Base-by-base conservation (phyloP, 2,797 vertebrate genomes). In the Hippopotamyrus pictus region DNA sequence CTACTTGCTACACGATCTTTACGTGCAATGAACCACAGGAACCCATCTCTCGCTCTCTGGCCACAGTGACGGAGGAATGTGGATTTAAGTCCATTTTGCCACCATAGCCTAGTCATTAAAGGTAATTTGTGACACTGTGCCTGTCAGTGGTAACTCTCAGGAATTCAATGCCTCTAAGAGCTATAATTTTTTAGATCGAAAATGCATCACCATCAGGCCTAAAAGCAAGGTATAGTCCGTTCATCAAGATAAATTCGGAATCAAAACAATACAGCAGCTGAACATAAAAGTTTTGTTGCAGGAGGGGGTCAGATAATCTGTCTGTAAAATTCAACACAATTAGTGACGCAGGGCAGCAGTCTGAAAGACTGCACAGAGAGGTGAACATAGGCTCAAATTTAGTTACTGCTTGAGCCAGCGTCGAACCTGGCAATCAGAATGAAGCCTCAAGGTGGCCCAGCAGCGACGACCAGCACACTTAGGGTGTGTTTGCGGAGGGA, bases 81-180 rank as follows among this genome's bases (percentile, higher is more conserved):
- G 22, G 50, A 88, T 54, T 19, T 48, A 54, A 57, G 57, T 90
- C 89, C 86, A 83, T 85, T 90, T 88, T 8, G 37, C 89, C 48
- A 65, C 87, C 86, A 85, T 69, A 90, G 57, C 25, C 54, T 51
- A 50, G 57, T 88, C 73, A 90, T 90, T 88, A 82, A 87, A 88
- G 54, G 73, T 54, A 88, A 90, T 90, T 90, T 90, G 87, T 76
- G 79, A 86, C 57, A 37, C 29, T 90, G 89, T 57, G 69, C 88
- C 87, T 17, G 87, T 88, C 87, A 51, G 44, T 25, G 54, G 57
- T 53, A 29, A 69, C 25, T 89, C 44, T 86, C 44, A 65, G 50
- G 44, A 51, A 84, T 86, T 59, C 88, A 69, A 22, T 69, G 33
- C 22, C 50, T 87, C 76, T 73, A 53, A 46, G 48, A 59, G 50